phyloP scores from a whole-genome alignment of 2,113 vertebrate species.

The Puffinus mauretanicus region DNA sequence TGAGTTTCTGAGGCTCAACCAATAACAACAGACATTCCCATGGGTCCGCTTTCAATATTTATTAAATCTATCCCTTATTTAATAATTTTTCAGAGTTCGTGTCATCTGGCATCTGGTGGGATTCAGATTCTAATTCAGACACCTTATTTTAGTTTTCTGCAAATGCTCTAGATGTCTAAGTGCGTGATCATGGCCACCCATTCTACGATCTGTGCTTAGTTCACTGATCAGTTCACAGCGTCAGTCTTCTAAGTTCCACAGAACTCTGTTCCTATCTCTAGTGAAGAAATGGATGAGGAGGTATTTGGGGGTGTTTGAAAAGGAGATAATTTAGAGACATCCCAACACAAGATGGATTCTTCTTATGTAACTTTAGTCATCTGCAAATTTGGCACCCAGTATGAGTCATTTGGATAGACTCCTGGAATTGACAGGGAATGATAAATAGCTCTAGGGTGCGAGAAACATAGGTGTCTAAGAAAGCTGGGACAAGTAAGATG shows the following conservation, averaged over 20 bases:
- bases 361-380: neutral
- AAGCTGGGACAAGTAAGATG: neutral
- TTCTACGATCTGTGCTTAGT: neutral
- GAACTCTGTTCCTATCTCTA: neutral
- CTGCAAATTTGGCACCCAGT: neutral
- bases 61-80: neutral
- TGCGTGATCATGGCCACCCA: neutral
- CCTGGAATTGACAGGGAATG: neutral
- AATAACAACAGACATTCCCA: neutral
- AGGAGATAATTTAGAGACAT: neutral
- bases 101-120: neutral
- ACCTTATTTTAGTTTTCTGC: neutral
- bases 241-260: neutral
- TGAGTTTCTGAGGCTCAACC: neutral
- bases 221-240: neutral
- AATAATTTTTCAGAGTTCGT: neutral
- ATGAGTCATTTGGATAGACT: neutral
- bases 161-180: neutral
- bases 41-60: neutral
- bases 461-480: neutral
- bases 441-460: neutral
- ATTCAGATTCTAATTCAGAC: neutral
- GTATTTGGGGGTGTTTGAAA: neutral
- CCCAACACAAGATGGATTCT: neutral
- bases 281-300: neutral